Evolutionary conservation across 2,797 vertebrate genomes (phyloP).

Genomic region (Ctenosaura bakeri): DNA sequence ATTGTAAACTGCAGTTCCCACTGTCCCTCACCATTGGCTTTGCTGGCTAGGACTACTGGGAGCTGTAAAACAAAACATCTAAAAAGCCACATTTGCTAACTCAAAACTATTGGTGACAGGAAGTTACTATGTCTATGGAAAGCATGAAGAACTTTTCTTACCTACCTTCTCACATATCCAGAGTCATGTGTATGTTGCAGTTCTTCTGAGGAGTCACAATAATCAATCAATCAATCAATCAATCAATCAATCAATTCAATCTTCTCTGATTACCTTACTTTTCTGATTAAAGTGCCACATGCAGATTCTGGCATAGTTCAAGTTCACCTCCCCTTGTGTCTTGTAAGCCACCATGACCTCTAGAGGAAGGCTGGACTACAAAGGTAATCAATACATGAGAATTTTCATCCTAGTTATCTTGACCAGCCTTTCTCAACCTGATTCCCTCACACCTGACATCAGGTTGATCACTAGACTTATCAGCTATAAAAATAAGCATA

Average conservation of each 20-base stretch:
- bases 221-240: no score
- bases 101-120: background rate
- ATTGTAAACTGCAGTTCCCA: background rate
- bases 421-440: background rate
- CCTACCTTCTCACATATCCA: background rate
- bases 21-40: background rate
- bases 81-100: background rate
- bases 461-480: no score
- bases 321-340: no score
- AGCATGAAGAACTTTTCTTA: background rate
- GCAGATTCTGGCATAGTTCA: background rate
- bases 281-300: background rate
- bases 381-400: background rate
- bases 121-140: background rate
- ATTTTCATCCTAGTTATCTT: background rate
- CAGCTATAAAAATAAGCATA: background rate
- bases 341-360: background rate
- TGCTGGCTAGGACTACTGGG: background rate
- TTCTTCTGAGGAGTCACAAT: background rate
- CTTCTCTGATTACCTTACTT: background rate
- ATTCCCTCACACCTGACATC: no score
- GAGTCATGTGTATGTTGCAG: background rate
- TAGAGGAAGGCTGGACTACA: background rate
- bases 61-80: background rate
- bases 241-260: no score